Conservation (phyloP, 2,113 vertebrate genomes). For the Telmatochromis sp. region DNA sequence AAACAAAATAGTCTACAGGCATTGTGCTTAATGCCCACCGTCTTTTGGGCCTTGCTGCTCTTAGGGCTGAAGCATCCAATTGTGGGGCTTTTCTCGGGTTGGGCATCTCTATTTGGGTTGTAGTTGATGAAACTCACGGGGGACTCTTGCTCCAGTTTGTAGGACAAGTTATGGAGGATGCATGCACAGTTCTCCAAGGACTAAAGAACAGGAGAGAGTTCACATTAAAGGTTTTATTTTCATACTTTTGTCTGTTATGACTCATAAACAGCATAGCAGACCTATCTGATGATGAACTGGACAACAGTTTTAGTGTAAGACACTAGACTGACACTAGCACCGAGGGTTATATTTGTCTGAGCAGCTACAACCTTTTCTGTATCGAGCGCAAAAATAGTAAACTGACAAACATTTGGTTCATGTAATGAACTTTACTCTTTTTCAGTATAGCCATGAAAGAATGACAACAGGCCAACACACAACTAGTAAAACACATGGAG, state of each 20-base stretch:
- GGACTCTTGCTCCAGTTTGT: constrained; percentile 80
- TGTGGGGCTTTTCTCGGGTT: constrained; percentile 58
- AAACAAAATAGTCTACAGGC: background rate
- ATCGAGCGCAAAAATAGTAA: background rate
- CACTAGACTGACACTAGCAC: background rate
- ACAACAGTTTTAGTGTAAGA: background rate
- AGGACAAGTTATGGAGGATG: constrained; percentile 90
- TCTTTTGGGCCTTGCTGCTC: constrained; percentile 70
- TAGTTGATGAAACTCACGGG: constrained; percentile 73
- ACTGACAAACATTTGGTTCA: background rate
- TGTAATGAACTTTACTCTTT: background rate
- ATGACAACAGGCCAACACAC: background rate
- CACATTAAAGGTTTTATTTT: background rate
- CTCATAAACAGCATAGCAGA: background rate
- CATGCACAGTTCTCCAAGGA: constrained; percentile 92
- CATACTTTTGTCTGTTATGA: background rate
- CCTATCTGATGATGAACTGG: background rate
- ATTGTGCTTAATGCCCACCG: constrained; percentile 18
- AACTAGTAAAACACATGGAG: background rate
- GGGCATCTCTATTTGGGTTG: constrained; percentile 6
- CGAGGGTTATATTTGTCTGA: background rate
- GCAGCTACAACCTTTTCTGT: background rate
- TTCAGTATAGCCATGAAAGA: background rate
- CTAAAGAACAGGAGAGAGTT: constrained; percentile 53
- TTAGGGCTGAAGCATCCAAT: constrained; percentile 88